Evolutionary conservation across 2,888 invertebrate genomes (phyloP).

Genomic region (Acleris literana): DNA sequence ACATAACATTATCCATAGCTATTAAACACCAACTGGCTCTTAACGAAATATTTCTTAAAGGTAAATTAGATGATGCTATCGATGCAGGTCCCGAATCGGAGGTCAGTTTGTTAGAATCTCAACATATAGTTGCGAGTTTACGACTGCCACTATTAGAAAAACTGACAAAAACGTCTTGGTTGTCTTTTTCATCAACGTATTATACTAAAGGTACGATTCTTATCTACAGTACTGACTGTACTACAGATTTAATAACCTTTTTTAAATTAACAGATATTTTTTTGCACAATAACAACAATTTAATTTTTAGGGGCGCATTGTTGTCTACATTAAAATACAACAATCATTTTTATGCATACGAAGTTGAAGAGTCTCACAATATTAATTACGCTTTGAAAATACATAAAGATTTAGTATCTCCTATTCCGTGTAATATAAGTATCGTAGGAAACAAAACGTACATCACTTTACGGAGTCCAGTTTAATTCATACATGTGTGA

Average conservation of each 20-base stretch:
- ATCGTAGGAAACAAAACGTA: constrained; percentile 1
- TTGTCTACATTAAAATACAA: constrained; percentile 1
- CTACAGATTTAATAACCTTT: background rate
- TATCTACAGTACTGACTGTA: constrained; percentile 4
- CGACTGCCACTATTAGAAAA: background rate
- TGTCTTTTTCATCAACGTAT: constrained; percentile 4
- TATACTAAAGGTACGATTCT: constrained; percentile 10
- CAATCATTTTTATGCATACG: constrained; percentile 11
- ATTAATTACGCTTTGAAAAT: background rate
- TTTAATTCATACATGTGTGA: background rate
- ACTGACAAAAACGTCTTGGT: constrained; percentile 1
- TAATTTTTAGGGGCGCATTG: constrained; percentile 2
- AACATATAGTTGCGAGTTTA: background rate
- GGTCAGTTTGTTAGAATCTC: background rate
- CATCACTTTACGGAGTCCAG: constrained; percentile 6
- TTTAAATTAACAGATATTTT: constrained; percentile 6
- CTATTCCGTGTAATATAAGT: constrained; percentile 10
- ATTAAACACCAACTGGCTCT: constrained; percentile 32
- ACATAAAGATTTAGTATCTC: constrained; percentile 8
- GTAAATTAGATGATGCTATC: constrained; percentile 10
- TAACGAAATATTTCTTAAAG: constrained; percentile 22
- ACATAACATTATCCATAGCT: constrained; percentile 27
- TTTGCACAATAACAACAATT: constrained; percentile 1
- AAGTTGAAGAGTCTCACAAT: constrained; percentile 2
- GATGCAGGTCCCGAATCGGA: constrained; percentile 1